Evolutionary conservation across 1,140 invertebrate genomes (phyloP).

Genomic region (Plectrocnemia conspersa): DNA sequence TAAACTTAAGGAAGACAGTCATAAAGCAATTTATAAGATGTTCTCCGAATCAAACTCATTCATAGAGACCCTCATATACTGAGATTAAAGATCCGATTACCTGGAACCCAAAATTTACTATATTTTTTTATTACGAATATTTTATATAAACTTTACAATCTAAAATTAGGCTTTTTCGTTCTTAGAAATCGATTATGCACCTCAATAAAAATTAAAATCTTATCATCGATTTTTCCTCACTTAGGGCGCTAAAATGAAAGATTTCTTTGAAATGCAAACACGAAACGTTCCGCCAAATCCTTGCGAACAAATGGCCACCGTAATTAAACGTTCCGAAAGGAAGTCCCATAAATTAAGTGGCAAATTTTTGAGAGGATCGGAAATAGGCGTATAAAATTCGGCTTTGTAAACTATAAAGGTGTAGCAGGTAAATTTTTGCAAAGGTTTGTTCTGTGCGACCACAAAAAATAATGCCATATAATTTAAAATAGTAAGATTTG

Average conservation of each 20-base stretch:
- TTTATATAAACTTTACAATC: too few relatives aligned
- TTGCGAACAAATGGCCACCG: not conserved
- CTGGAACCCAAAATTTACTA: constrained; percentile 9
- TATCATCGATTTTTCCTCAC: too few relatives aligned
- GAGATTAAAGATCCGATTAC: constrained; percentile 22
- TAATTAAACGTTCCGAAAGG: constrained; percentile 9
- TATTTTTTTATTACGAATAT: too few relatives aligned
- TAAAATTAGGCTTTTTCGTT: too few relatives aligned
- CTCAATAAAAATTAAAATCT: too few relatives aligned
- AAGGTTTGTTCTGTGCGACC: too few relatives aligned
- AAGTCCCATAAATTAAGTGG: constrained; percentile 15
- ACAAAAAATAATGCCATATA: too few relatives aligned
- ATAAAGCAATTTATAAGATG: constrained; percentile 26
- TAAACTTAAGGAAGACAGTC: constrained; percentile 26
- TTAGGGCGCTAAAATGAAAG: too few relatives aligned
- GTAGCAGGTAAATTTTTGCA: too few relatives aligned
- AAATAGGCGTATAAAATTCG: constrained; percentile 15
- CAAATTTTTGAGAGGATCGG: constrained; percentile 9
- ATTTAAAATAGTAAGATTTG: not conserved
- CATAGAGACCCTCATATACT: not conserved
- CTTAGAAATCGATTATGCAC: too few relatives aligned
- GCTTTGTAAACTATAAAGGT: too few relatives aligned
- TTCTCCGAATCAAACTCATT: constrained; percentile 16
- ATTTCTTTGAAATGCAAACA: not conserved
- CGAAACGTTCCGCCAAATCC: not conserved